Percentiles rank a stretch among this genome's conserved stretches.
Conservation (phyloP, 2,888 invertebrate genomes). For the Bellardia bayeri region DNA sequence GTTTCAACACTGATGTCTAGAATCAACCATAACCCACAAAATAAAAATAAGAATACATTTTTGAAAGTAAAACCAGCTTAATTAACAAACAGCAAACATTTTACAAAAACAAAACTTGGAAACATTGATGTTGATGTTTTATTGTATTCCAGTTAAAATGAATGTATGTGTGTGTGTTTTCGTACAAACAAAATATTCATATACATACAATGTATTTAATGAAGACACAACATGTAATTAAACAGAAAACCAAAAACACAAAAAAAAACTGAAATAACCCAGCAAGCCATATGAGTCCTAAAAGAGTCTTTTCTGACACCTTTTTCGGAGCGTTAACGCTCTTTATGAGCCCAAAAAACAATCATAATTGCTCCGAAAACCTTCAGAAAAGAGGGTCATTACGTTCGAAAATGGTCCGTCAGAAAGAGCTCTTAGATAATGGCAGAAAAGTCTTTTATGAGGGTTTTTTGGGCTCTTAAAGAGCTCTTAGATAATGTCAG, state of each 20-base stretch:
- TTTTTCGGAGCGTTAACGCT: no score
- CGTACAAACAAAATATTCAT: constrained; percentile 50
- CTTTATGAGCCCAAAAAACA: no score
- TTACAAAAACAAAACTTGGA: background rate
- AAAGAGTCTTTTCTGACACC: no score
- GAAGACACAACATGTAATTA: constrained; percentile 73
- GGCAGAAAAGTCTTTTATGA: no score
- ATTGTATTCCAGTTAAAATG: constrained; percentile 18
- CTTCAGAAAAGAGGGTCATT: no score
- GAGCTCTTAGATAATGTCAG: no score
- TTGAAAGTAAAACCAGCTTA: constrained; percentile 64
- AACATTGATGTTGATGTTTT: constrained; percentile 7
- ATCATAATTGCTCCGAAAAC: no score
- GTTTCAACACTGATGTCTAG: background rate
- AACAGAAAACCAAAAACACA: constrained; percentile 52
- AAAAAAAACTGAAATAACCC: constrained; percentile 21
- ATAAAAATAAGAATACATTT: constrained; percentile 3
- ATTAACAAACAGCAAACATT: constrained; percentile 64
- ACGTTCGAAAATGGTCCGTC: no score
- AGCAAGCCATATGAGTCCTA: no score
- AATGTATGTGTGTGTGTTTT: background rate
- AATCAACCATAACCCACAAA: background rate
- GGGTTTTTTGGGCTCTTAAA: no score
- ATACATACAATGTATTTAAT: constrained; percentile 52
- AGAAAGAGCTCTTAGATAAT: no score